These are phyloP conservation scores for Acrocyrtus sp. DNA, from an alignment of 2,888 invertebrate species.

Conservation along the genomic window DNA sequence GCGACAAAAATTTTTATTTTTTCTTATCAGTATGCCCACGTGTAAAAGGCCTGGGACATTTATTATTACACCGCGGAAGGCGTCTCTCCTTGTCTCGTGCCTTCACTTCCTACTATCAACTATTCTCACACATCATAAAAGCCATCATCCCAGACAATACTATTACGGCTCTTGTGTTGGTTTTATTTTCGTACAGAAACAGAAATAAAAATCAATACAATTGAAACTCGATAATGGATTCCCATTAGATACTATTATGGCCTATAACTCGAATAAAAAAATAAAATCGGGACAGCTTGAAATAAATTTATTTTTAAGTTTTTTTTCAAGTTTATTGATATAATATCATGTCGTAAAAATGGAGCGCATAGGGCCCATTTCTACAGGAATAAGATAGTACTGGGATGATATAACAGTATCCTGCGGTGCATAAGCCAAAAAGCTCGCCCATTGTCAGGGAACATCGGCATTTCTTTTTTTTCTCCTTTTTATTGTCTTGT, in stretches of 20 bases:
- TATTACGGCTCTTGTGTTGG: no score
- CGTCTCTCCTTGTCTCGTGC: no score
- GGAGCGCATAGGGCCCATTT: not conserved
- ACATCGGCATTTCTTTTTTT: not conserved
- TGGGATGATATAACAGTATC: not conserved
- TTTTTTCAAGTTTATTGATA: not conserved
- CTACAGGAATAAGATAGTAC: not conserved
- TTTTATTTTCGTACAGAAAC: no score
- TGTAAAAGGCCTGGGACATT: no score
- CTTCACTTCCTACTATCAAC: no score
- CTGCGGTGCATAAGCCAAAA: constrained; percentile 1
- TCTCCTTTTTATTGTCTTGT: constrained; percentile 9
- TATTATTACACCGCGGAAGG: no score
- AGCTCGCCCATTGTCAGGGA: not conserved
- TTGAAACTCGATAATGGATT: not conserved
- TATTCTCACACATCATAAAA: no score
- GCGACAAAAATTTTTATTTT: no score
- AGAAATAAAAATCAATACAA: not conserved
- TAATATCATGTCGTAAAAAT: not conserved
- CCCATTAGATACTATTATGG: not conserved
- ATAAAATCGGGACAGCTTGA: not conserved
- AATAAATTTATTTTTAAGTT: not conserved
- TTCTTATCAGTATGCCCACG: no score
- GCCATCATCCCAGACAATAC: no score
- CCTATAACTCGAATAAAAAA: not conserved